Conservation (phyloP, 2,888 invertebrate genomes). For the Bellardia bayeri region DNA sequence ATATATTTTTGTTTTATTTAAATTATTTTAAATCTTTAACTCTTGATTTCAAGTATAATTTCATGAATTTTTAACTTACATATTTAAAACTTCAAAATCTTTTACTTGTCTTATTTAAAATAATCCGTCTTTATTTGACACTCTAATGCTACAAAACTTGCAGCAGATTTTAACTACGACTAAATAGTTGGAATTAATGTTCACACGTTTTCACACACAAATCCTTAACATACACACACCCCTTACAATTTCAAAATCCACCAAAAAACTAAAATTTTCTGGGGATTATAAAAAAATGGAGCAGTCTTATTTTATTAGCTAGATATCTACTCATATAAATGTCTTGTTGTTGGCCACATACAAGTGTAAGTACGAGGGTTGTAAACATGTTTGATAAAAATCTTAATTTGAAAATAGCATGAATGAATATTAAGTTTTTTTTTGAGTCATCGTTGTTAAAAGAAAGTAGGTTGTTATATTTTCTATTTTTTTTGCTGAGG, state of each 20-base stretch:
- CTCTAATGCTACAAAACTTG: background rate
- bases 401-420: constrained; percentile 2
- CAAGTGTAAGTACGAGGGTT: constrained; percentile 20
- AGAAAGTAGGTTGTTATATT: too few relatives aligned
- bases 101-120: background rate
- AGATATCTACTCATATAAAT: background rate
- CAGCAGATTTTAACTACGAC: background rate
- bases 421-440: background rate
- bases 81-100: too few relatives aligned
- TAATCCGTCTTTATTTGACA: constrained; percentile 1
- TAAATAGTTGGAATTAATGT: background rate
- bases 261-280: background rate
- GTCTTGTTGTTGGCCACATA: background rate
- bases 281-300: background rate
- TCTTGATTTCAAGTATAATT: too few relatives aligned
- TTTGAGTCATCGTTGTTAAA: background rate
- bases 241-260: background rate
- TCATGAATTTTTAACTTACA: too few relatives aligned
- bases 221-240: background rate
- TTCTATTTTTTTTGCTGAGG: too few relatives aligned
- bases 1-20: too few relatives aligned
- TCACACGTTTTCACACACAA: background rate
- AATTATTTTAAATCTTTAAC: too few relatives aligned
- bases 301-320: constrained; percentile 4
- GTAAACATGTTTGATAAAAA: background rate